These are phyloP conservation scores for Bufo gargarizans DNA, from an alignment of 2,113 vertebrate species.

Conservation along the genomic window DNA sequence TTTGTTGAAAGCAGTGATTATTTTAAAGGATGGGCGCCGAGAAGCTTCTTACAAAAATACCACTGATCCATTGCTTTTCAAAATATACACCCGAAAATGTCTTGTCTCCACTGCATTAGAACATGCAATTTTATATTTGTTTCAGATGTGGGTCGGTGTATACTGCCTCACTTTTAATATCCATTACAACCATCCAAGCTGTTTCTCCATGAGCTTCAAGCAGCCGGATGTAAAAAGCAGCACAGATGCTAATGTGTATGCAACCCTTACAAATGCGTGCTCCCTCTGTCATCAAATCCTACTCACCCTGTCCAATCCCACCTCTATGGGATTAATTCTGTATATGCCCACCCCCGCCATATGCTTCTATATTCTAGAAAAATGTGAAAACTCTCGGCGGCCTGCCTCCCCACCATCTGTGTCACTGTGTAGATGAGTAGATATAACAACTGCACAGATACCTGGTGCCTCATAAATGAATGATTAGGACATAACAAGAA, in stretches of 20 bases:
- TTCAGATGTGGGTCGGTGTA: neutral
- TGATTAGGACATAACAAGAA: neutral
- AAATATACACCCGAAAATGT: neutral
- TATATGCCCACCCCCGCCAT: neutral
- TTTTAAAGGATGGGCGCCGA: no score
- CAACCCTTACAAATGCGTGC: neutral
- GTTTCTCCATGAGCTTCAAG: neutral
- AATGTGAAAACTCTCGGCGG: neutral
- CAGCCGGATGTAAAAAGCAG: neutral
- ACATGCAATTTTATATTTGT: neutral
- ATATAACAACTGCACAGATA: neutral
- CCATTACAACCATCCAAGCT: neutral
- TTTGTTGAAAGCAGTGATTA: no score
- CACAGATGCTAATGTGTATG: neutral
- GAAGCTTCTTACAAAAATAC: no score
- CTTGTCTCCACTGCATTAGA: neutral
- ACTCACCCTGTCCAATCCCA: neutral
- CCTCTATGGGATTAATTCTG: neutral
- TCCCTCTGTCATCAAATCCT: neutral
- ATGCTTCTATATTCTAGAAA: neutral
- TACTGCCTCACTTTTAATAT: neutral
- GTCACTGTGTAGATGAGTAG: neutral
- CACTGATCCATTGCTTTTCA: no score
- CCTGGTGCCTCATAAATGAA: slow-evolving; percentile 6
- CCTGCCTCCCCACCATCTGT: slow-evolving; percentile 8